Conservation (phyloP, 2,113 vertebrate species). For the Tamias sibiricus region DNA sequence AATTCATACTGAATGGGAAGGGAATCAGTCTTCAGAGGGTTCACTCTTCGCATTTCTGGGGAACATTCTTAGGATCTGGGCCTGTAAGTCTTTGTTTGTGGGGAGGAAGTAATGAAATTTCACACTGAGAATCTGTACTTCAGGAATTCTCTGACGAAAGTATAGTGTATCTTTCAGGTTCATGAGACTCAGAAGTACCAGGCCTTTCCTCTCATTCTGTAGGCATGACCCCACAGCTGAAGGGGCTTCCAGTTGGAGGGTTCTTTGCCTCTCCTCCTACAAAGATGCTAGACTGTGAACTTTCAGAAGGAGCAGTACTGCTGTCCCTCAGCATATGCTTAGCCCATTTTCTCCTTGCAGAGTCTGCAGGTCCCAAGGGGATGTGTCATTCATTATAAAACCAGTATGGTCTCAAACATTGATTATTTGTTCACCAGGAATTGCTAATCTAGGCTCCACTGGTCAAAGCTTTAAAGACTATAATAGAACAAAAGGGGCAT, state of each 20-base stretch:
- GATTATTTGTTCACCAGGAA: neutral
- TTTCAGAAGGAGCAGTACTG: neutral
- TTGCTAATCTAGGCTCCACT: neutral
- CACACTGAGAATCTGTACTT: neutral
- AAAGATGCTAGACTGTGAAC: neutral
- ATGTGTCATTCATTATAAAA: neutral
- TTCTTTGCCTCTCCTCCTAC: neutral
- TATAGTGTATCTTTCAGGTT: neutral
- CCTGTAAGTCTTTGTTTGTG: neutral
- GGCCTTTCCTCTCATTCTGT: neutral
- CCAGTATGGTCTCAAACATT: neutral
- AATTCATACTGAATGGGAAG: neutral
- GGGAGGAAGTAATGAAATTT: neutral
- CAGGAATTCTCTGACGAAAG: neutral
- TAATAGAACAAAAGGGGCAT: neutral
- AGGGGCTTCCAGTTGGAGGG: neutral
- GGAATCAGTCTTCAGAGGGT: neutral
- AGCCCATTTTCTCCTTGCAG: neutral
- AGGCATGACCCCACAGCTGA: neutral
- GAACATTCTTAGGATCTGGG: neutral
- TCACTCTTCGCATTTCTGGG: neutral
- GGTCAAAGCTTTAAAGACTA: neutral
- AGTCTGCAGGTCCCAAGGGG: neutral
- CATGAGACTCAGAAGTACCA: neutral
- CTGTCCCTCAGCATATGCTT: neutral